These are phyloP conservation scores for Orthosia cruda DNA, from an alignment of 2,888 invertebrate species.

Conservation along the genomic window DNA sequence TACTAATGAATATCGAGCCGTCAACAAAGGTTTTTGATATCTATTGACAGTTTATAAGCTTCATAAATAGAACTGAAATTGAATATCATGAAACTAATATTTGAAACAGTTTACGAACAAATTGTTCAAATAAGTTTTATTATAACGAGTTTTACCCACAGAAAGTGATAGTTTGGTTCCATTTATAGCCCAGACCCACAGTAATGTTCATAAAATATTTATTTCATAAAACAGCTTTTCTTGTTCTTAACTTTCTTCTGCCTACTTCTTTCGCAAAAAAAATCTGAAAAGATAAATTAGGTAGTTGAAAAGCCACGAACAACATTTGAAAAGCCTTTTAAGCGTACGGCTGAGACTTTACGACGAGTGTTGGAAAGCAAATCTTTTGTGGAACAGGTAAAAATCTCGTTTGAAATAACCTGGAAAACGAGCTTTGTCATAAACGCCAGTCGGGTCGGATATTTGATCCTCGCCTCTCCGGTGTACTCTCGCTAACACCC, in stretches of 20 bases:
- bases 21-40: neutral
- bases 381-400: conserved; percentile 69
- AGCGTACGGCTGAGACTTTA: conserved; percentile 48
- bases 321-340: conserved; percentile 38
- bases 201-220: conserved; percentile 20
- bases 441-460: conserved; percentile 66
- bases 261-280: conserved; percentile 3
- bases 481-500: conserved; percentile 44
- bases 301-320: conserved; percentile 45
- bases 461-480: conserved; percentile 66
- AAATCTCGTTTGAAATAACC: conserved; percentile 67
- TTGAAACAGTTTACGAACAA: neutral
- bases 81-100: conserved; percentile 7
- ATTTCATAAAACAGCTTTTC: neutral
- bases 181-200: neutral
- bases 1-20: conserved; percentile 1
- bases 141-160: neutral
- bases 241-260: neutral
- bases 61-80: neutral
- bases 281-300: conserved; percentile 38
- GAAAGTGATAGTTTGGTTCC: conserved; percentile 1
- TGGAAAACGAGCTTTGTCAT: conserved; percentile 68
- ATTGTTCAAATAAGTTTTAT: conserved; percentile 9
- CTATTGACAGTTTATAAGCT: conserved; percentile 3
- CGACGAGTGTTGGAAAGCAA: conserved; percentile 54